Evolutionary conservation across 2,888 invertebrate genomes (phyloP).

Genomic region (Petrolisthes cinctipes): DNA sequence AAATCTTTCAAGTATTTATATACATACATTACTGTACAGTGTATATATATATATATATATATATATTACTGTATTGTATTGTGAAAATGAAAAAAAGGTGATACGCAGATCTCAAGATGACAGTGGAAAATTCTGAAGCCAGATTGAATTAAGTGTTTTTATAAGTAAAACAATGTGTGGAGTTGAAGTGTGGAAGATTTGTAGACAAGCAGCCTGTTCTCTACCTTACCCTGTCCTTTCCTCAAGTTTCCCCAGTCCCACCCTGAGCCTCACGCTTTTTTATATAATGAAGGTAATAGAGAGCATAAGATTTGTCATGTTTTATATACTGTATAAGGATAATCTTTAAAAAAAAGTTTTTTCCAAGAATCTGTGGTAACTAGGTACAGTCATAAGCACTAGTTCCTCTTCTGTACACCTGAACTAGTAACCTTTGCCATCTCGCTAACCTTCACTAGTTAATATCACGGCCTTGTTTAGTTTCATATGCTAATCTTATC

Average conservation of each 20-base stretch:
- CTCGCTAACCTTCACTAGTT: too few relatives aligned
- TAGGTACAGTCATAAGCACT: neutral
- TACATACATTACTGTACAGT: slow-evolving; percentile 16
- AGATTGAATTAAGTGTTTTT: neutral
- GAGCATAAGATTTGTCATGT: slow-evolving; percentile 32
- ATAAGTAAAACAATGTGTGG: neutral
- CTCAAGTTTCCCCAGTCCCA: neutral
- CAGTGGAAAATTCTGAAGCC: neutral
- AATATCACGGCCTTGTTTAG: too few relatives aligned
- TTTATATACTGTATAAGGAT: slow-evolving; percentile 5
- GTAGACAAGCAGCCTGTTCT: neutral
- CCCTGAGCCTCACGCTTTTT: slow-evolving; percentile 17
- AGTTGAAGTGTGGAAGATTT: neutral
- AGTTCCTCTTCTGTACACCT: too few relatives aligned
- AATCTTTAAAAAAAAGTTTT: slow-evolving; percentile 22
- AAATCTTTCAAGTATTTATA: slow-evolving; percentile 55
- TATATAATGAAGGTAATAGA: slow-evolving; percentile 30
- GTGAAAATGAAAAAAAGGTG: neutral
- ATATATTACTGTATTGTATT: neutral
- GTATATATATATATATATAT: neutral
- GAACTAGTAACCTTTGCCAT: too few relatives aligned
- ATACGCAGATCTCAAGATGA: neutral
- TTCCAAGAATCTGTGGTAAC: slow-evolving; percentile 47
- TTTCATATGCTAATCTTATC: too few relatives aligned
- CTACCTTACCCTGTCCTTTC: neutral